These are phyloP conservation scores for Loxodonta africana DNA, from an alignment of 2,113 vertebrate species.

Conservation along the genomic window DNA sequence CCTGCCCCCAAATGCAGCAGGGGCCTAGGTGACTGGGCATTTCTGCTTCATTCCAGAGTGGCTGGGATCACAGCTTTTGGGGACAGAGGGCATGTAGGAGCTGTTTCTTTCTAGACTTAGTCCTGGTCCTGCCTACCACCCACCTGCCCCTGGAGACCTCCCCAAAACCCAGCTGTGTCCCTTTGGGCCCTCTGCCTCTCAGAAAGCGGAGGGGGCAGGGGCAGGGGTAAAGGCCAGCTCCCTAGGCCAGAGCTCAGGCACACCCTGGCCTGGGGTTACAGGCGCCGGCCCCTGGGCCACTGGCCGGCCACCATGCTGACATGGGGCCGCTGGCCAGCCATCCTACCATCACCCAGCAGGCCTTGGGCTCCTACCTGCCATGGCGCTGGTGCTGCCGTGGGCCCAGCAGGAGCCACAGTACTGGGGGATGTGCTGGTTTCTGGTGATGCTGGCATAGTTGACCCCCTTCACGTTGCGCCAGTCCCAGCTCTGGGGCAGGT, in stretches of 20 bases:
- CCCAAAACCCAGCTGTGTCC: rapidly evolving
- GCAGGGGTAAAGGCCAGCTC: neutral
- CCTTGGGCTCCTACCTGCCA: constrained; percentile 91
- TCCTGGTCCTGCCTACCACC: neutral
- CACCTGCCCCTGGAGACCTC: neutral
- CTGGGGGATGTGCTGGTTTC: constrained; percentile 99
- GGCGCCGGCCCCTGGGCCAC: neutral
- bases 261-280: neutral
- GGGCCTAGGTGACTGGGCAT: neutral
- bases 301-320: too few relatives aligned
- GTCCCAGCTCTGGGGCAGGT: constrained; percentile 94
- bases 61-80: neutral
- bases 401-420: constrained; percentile 99
- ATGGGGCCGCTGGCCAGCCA: neutral
- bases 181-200: neutral
- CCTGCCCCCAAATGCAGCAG: neutral
- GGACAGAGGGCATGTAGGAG: neutral
- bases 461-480: constrained; percentile 94
- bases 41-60: neutral
- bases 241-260: neutral
- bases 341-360: neutral
- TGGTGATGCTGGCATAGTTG: constrained; percentile 95
- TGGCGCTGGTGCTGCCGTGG: constrained; percentile 96
- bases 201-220: neutral
- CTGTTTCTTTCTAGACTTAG: neutral